These are phyloP conservation scores for Teleiodes luculella DNA, from an alignment of 2,888 invertebrate genomes.

Conservation along the genomic window DNA sequence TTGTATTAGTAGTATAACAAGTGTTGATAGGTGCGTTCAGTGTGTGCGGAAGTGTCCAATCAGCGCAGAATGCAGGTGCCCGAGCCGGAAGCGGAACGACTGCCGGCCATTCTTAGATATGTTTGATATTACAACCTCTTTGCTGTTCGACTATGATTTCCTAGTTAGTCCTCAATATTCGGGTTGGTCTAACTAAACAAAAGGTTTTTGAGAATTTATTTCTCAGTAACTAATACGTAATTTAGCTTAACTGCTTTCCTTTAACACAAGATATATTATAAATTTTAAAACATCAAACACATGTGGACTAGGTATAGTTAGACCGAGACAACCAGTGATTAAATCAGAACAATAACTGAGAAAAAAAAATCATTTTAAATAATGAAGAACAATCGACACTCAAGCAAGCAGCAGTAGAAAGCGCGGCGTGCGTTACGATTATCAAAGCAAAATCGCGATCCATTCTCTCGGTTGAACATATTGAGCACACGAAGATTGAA, in stretches of 20 bases:
- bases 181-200: no score
- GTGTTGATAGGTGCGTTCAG: neutral
- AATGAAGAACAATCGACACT: no score
- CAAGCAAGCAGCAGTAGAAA: neutral
- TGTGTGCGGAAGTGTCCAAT: slow-evolving; percentile 44
- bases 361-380: no score
- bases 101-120: neutral
- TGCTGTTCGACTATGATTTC: neutral
- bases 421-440: neutral
- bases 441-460: neutral
- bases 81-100: slow-evolving; percentile 12
- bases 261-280: no score
- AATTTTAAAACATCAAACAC: no score
- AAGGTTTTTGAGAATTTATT: no score
- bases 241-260: no score
- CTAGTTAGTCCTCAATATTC: neutral
- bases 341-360: no score
- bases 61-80: slow-evolving; percentile 26
- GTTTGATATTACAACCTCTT: neutral
- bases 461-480: neutral
- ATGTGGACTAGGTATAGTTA: no score
- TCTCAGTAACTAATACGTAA: no score
- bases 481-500: neutral
- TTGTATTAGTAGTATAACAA: neutral
- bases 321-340: no score